Base-by-base conservation (phyloP, 1,140 invertebrate species). In the Cotesia vestalis region DNA sequence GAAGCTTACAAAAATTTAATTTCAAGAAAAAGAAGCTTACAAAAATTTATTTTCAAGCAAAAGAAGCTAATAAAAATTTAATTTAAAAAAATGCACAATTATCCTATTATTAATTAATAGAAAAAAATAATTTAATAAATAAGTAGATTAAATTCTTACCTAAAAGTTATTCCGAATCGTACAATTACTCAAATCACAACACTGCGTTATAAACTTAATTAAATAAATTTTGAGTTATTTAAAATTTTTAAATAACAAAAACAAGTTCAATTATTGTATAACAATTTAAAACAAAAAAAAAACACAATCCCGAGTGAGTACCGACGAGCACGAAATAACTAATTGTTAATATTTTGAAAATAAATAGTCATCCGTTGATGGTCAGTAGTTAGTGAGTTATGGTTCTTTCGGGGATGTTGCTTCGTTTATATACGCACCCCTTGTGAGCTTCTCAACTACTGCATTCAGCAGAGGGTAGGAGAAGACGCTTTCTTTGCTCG, bases 361-460 rank as follows among this genome's bases (percentile, higher is more conserved):
- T 4, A 4, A 17, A n/a, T 55, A n/a, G n/a, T 55, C 53, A 35
- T 9, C 8, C 3, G 3, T 6, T 9, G 14, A 72, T 40, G 35
- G 4, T 14, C 72, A 46, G 71, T 73, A 73, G 74, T 66, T 35
- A 64, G 74, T 75, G 73, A 52, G 20, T 11, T 51, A 11, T 62
- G 55, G 27, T 27, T 27, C 27, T 27, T 1, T 27, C 73, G 61
- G 63, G 76, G 75, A 74, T 75, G 72, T 52, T 52, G 11, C 60
- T 73, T 72, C 36, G 60, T 64, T 79, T 80, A 76, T 80, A 81
- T 82, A 81, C 66, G 1, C 76, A 79, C 78, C 77, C 76, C 75
- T 78, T 81, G 64, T 40, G 68, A 76, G 74, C 52, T 27, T 27
- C 27, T 27, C 27, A 38, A 71, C 27, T 20, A 46, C 40, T 11